Base-by-base conservation (phyloP, 2,888 invertebrate species). In the Norana najaformis region DNA sequence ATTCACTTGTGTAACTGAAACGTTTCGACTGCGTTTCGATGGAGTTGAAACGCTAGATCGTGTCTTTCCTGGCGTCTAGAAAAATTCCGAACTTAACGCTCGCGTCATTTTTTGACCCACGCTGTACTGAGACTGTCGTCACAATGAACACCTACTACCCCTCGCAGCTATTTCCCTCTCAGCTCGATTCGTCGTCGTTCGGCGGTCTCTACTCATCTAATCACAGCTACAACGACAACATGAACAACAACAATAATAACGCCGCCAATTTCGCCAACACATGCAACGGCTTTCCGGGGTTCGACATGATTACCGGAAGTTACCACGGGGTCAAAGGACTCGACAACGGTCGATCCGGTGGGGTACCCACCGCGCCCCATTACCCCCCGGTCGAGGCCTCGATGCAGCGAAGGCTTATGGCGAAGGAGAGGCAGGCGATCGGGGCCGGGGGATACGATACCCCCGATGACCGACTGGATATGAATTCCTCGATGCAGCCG, bases 181-280 rank as follows among this genome's bases (percentile, higher is more conserved):
- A 85, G 85, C 6, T 85, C 37, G 85, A 85, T 6, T 85, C 85
- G 36, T 85, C 85, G 85, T 85, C 85, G 85, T 85, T 36, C 35
- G 34, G 30, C 35, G 83, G 36, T 34, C 83, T 83, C 85, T 85
- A 85, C 85, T 85, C 85, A 36, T 85, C 85, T 36, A 35, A 36
- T 85, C 85, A 85, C 35, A 85, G 18, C 85, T 85, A 85, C 85
- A 85, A 85, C 85, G 85, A 85, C 85, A 37, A 30, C n/a, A 37
- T 37, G 36, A 85, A 36, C 85, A 85, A 36, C 36, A 83, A 36
- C 35, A 85, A 85, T 35, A 85, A 85, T n/a, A 85, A 83, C 83
- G 16, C 13, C 37, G 36, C 35, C 20, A 23, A 23, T 35, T 35
- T 35, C 20, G 20, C 85, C 36, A 30, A 35, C 36, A 23, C 85